Evolutionary conservation across 1,140 invertebrate genomes (phyloP).

Genomic region (Dendroctonus ponderosae): DNA sequence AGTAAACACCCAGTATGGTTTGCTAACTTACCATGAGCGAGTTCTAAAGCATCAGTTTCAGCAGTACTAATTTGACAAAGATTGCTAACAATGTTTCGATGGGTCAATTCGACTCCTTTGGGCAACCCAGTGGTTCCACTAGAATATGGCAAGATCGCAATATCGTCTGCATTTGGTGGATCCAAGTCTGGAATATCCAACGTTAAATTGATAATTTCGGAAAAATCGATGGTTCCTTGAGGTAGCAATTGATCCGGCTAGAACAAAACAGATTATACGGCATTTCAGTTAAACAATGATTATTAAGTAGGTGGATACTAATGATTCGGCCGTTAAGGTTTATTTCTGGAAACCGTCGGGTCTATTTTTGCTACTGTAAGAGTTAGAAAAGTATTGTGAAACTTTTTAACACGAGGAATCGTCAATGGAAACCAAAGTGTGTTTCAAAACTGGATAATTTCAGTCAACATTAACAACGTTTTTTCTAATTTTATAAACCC

Average conservation of each 20-base stretch:
- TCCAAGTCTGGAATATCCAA: slow-evolving; percentile 51
- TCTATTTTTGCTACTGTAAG: too few species aligned
- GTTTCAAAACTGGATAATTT: too few species aligned
- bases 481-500: too few species aligned
- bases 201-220: slow-evolving; percentile 54
- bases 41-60: slow-evolving; percentile 29
- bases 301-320: too few species aligned
- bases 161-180: slow-evolving; percentile 50
- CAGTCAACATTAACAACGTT: too few species aligned
- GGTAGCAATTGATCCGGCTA: slow-evolving; percentile 49
- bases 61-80: slow-evolving; percentile 40
- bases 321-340: too few species aligned
- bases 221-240: slow-evolving; percentile 57
- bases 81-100: slow-evolving; percentile 63
- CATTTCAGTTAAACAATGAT: too few species aligned
- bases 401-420: too few species aligned
- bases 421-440: too few species aligned
- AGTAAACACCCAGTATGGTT: not conserved
- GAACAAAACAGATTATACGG: slow-evolving; percentile 1
- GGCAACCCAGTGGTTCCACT: slow-evolving; percentile 90
- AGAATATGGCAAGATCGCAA: slow-evolving; percentile 64
- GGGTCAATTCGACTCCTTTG: slow-evolving; percentile 82
- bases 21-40: slow-evolving; percentile 32
- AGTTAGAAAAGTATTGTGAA: too few species aligned
- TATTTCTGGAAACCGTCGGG: too few species aligned